Evolutionary conservation across 2,797 vertebrate species (phyloP).

Genomic region (Ceryle rudis): DNA sequence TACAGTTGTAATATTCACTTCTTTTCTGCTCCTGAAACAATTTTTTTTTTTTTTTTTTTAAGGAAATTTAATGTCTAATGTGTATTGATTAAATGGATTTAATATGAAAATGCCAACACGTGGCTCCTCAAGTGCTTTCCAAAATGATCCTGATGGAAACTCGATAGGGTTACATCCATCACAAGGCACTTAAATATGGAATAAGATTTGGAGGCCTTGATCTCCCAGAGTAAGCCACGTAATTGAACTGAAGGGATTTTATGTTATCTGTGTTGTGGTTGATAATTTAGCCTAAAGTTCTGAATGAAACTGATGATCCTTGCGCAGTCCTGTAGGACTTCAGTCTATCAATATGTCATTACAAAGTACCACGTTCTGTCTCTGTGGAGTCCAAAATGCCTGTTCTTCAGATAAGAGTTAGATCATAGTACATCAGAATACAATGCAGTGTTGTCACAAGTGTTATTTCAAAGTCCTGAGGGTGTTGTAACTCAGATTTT

Average conservation of each 20-base stretch:
- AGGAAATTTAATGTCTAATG: not conserved
- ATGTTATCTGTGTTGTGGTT: not conserved
- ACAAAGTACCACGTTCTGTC: not conserved
- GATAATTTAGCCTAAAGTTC: not conserved
- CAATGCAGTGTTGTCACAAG: not conserved
- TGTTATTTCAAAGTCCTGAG: conserved; percentile 7
- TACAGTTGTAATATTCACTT: not conserved
- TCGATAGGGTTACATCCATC: not conserved
- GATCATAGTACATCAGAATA: not conserved
- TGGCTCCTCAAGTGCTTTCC: not conserved
- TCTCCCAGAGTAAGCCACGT: not conserved
- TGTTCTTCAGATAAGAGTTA: not conserved
- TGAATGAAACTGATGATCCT: conserved; percentile 14
- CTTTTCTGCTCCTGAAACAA: not conserved
- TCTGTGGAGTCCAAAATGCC: conserved; percentile 6
- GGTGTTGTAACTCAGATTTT: not conserved
- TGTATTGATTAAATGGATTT: conserved; percentile 19
- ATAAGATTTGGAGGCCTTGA: not conserved
- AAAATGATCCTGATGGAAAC: conserved; percentile 32
- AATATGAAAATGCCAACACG: not conserved
- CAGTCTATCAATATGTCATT: not conserved
- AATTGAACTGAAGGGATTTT: conserved; percentile 15
- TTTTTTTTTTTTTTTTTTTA: not conserved
- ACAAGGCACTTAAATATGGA: not conserved
- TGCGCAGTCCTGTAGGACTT: not conserved